Percentiles rank a stretch among this genome's conserved stretches.
Conservation (phyloP, 2,797 vertebrate genomes). For the Cyprinella venusta region DNA sequence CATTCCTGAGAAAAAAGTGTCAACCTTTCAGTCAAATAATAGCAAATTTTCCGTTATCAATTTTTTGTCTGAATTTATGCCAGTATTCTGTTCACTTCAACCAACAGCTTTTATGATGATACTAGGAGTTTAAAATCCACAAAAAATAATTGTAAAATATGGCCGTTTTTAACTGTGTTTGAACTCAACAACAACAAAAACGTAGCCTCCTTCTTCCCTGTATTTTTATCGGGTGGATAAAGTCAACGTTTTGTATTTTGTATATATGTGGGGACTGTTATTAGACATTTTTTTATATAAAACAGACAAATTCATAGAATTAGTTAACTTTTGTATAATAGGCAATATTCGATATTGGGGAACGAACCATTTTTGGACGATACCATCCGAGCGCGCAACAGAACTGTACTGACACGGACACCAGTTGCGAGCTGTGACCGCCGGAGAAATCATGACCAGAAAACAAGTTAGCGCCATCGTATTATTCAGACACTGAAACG, state of each 20-base stretch:
- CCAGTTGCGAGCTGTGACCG: slow-evolving; percentile 7
- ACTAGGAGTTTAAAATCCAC: neutral
- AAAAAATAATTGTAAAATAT: neutral
- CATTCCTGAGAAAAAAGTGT: neutral
- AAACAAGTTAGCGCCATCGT: slow-evolving; percentile 10
- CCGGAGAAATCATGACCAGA: neutral
- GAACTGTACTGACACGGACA: slow-evolving; percentile 2
- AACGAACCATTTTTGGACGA: neutral
- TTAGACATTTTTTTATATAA: neutral
- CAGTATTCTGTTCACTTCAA: neutral
- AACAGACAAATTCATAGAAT: neutral
- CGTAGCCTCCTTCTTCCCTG: neutral
- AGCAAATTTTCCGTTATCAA: neutral
- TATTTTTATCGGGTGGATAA: neutral
- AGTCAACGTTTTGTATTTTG: neutral
- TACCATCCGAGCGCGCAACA: neutral
- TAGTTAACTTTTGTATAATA: neutral
- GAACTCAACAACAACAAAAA: neutral
- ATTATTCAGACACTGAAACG: neutral
- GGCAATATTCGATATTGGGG: neutral
- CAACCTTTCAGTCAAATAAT: neutral
- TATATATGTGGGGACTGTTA: neutral
- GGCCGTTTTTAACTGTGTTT: neutral
- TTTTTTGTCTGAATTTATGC: neutral
- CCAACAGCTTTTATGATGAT: neutral